A percentile compares a stretch with the other conserved stretches of the same genome.
Conservation (phyloP, 2,113 vertebrate genomes). For the Istiophorus platypterus region DNA sequence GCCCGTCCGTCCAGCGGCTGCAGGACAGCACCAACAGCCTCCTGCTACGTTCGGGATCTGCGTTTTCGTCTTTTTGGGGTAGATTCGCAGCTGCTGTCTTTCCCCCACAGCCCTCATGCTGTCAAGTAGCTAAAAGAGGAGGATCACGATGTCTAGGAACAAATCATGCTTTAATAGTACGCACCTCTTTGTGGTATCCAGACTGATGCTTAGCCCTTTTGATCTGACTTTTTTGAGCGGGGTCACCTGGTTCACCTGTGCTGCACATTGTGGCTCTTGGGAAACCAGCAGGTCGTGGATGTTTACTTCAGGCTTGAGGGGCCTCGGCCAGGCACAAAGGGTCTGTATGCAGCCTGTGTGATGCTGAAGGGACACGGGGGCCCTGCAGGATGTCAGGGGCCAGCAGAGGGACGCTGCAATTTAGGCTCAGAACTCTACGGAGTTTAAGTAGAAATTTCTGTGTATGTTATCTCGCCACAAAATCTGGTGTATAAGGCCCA, state of each 20-base stretch:
- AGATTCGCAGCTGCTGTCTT: conserved; percentile 60
- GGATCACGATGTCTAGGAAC: conserved; percentile 23
- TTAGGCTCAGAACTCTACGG: background rate
- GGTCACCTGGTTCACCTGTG: conserved; percentile 31
- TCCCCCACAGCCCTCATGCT: conserved; percentile 40
- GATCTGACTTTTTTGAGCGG: conserved; percentile 7
- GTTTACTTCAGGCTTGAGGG: conserved; percentile 38
- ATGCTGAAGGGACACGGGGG: conserved; percentile 20
- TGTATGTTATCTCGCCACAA: background rate
- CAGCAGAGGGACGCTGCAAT: conserved; percentile 21
- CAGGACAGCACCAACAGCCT: conserved; percentile 41
- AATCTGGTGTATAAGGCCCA: background rate
- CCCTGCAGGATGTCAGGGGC: conserved; percentile 50
- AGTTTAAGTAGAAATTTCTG: conserved; percentile 10
- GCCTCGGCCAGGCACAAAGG: conserved; percentile 2
- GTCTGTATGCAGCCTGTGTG: conserved; percentile 24
- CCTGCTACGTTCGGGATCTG: conserved; percentile 38
- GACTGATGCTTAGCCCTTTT: background rate
- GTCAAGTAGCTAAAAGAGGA: conserved; percentile 40
- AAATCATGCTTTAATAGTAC: conserved; percentile 27
- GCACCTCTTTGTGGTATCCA: conserved; percentile 4
- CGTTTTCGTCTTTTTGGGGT: conserved; percentile 47
- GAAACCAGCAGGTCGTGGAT: conserved; percentile 18
- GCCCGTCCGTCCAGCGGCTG: conserved; percentile 26
- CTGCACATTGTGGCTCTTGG: background rate